These are phyloP conservation scores for Dasysyrphus tricinctus DNA, from an alignment of 2,888 invertebrate species.

Conservation along the genomic window DNA sequence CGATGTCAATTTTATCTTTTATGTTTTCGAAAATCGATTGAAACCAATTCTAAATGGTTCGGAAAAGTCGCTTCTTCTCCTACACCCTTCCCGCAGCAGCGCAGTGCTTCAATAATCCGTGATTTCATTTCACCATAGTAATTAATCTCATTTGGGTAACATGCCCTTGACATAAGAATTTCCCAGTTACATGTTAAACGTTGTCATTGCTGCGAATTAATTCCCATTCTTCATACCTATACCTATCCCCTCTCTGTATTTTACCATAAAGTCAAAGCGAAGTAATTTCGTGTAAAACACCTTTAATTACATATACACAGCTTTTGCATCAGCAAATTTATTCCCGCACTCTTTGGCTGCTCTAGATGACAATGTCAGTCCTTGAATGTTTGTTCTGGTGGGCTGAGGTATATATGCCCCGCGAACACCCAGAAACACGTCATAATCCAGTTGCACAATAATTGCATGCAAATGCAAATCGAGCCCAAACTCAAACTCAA, in stretches of 20 bases:
- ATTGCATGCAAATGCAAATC: conserved; percentile 64
- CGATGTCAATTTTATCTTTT: too few species aligned
- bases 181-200: conserved; percentile 48
- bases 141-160: conserved; percentile 49
- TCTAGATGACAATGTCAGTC: conserved; percentile 55
- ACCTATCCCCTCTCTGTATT: not conserved
- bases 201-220: conserved; percentile 46
- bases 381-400: conserved; percentile 44
- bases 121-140: conserved; percentile 25
- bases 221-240: not conserved
- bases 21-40: not conserved
- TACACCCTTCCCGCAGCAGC: not conserved
- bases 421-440: conserved; percentile 38
- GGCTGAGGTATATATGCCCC: conserved; percentile 13
- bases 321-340: conserved; percentile 54
- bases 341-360: conserved; percentile 2
- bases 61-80: not conserved
- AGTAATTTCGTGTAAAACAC: conserved; percentile 66
- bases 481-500: conserved; percentile 41
- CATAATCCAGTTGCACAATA: conserved; percentile 66
- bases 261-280: conserved; percentile 46
- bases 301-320: conserved; percentile 57
- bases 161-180: conserved; percentile 64
- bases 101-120: not conserved
- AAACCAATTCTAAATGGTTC: not conserved